Conservation (phyloP, 2,888 invertebrate genomes). For the Pheosia tremula region DNA sequence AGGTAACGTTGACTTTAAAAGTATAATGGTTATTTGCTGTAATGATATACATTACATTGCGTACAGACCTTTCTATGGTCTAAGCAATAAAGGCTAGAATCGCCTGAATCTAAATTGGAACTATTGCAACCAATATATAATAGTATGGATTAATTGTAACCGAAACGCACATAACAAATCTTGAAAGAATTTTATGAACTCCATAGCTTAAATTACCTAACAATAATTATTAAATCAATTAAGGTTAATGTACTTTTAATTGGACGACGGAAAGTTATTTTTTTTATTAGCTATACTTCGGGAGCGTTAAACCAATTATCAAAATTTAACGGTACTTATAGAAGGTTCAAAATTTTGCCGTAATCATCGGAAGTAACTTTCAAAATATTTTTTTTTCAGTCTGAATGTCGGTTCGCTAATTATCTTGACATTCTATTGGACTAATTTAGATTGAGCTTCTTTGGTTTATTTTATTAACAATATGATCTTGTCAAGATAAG, state of each 20-base stretch:
- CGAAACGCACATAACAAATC: no score
- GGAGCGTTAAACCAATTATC: not conserved
- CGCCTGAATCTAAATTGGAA: no score
- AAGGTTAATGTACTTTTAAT: not conserved
- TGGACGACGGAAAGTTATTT: not conserved
- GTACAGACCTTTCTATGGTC: no score
- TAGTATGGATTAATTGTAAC: no score
- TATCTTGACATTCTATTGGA: not conserved
- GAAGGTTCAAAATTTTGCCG: not conserved
- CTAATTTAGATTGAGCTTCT: not conserved
- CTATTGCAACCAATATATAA: no score
- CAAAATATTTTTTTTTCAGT: not conserved
- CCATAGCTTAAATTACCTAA: no score
- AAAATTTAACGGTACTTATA: not conserved
- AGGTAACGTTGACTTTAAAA: no score
- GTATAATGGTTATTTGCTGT: no score
- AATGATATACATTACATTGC: no score
- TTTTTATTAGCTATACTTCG: slow-evolving; percentile 1
- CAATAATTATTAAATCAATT: not conserved
- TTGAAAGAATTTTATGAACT: no score
- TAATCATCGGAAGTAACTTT: not conserved
- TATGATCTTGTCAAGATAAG: no score
- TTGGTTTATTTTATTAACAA: not conserved
- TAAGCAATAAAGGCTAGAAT: no score
- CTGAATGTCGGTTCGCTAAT: not conserved